phyloP scores from a whole-genome alignment of 2,797 vertebrate species.

The Tauraco hartlaubi region DNA sequence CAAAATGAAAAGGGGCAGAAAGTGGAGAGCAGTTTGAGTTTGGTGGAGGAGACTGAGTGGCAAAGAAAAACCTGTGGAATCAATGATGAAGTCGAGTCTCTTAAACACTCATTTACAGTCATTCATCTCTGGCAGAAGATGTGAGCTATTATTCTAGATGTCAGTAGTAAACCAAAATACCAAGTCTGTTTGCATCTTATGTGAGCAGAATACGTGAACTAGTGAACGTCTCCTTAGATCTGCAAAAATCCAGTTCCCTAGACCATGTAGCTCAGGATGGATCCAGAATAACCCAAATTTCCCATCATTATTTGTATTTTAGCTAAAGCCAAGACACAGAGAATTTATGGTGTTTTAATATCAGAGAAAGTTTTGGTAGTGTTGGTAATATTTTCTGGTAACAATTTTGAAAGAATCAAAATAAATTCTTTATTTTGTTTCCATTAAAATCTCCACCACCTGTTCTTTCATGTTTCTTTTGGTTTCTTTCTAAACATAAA shows the following conservation, averaged over 20 bases:
- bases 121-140: constrained; percentile 61
- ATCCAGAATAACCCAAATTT: background rate
- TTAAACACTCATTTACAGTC: constrained; percentile 51
- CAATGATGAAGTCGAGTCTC: constrained; percentile 36
- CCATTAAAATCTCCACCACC: background rate
- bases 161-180: constrained; percentile 21
- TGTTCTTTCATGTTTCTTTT: background rate
- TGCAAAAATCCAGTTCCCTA: background rate
- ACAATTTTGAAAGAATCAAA: background rate
- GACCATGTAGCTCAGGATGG: background rate
- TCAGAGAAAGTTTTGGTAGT: background rate
- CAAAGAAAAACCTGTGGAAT: background rate
- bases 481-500: background rate
- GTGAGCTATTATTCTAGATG: constrained; percentile 38
- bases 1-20: constrained; percentile 20
- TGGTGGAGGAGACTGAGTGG: background rate
- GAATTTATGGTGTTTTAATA: background rate
- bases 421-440: background rate
- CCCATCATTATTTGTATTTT: background rate
- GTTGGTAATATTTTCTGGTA: background rate
- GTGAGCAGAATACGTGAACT: constrained; percentile 20
- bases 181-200: background rate
- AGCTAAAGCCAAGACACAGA: background rate
- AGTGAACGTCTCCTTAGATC: background rate
- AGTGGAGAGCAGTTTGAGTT: background rate